Percentiles rank a stretch among this genome's conserved stretches.
phyloP scores from a whole-genome alignment of 2,113 vertebrate species.

The Nettapus auritus region DNA sequence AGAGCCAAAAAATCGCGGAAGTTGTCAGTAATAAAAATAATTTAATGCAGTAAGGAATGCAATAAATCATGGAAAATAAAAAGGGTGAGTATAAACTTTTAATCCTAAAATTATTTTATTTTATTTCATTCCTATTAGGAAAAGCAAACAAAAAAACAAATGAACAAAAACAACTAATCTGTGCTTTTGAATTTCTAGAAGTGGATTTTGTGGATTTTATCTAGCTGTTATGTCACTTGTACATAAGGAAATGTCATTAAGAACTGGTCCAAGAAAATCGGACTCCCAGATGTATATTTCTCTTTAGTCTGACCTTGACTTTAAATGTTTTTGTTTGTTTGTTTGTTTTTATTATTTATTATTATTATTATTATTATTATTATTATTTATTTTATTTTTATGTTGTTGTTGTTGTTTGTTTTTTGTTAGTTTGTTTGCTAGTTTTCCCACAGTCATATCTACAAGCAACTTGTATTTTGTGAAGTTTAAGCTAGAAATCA shows the following conservation, averaged over 20 bases:
- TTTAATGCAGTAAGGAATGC: neutral
- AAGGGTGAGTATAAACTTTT: neutral
- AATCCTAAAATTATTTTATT: neutral
- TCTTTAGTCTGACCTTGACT: neutral
- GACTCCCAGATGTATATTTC: neutral
- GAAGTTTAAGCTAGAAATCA: neutral
- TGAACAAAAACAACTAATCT: too few species aligned
- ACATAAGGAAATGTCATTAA: neutral
- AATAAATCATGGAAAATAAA: neutral
- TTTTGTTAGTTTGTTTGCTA: too few species aligned
- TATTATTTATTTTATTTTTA: too few species aligned
- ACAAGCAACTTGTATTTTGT: neutral
- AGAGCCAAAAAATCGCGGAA: neutral
- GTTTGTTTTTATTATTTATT: too few species aligned
- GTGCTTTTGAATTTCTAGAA: neutral
- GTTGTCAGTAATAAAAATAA: neutral
- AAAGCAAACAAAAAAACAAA: too few species aligned
- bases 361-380: too few species aligned
- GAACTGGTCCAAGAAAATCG: neutral
- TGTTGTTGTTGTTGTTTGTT: too few species aligned
- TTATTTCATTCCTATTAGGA: neutral
- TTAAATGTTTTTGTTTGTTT: neutral
- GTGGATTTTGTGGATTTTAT: rapidly evolving
- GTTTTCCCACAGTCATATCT: neutral
- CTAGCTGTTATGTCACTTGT: neutral